Evolutionary conservation across 2,113 vertebrate genomes (phyloP).

Genomic region (Tetraodon nigroviridis): DNA sequence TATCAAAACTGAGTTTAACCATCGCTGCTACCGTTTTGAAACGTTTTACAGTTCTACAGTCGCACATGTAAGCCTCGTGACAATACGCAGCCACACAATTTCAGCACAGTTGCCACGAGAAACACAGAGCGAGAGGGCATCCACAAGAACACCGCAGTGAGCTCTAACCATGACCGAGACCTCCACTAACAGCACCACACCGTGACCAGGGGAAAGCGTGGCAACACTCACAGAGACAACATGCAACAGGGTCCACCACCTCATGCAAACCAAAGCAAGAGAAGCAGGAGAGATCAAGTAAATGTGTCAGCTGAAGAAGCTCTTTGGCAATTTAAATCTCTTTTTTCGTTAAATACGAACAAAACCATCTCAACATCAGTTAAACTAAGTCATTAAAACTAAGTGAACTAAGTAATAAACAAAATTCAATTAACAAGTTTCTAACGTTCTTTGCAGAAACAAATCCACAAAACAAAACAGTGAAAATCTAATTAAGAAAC

Average conservation of each 20-base stretch:
- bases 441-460: not conserved
- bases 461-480: not conserved
- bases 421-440: too few relatives aligned
- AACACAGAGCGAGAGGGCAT: conserved; percentile 48
- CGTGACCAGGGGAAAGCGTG: conserved; percentile 50
- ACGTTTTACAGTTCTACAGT: conserved; percentile 23
- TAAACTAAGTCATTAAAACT: too few relatives aligned
- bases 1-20: conserved; percentile 11
- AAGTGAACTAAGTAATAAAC: too few relatives aligned
- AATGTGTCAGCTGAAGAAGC: conserved; percentile 6
- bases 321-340: too few relatives aligned
- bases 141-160: conserved; percentile 46
- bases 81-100: conserved; percentile 47
- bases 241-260: conserved; percentile 59
- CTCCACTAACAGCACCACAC: conserved; percentile 46
- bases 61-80: conserved; percentile 15
- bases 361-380: too few relatives aligned
- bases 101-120: conserved; percentile 39
- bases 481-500: not conserved
- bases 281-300: conserved; percentile 30
- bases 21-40: conserved; percentile 18
- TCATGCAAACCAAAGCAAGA: conserved; percentile 67
- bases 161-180: conserved; percentile 35
- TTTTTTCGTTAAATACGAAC: too few relatives aligned
- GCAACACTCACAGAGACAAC: conserved; percentile 58